phyloP scores from a whole-genome alignment of 2,113 vertebrate species.

The Spilogale gracilis region DNA sequence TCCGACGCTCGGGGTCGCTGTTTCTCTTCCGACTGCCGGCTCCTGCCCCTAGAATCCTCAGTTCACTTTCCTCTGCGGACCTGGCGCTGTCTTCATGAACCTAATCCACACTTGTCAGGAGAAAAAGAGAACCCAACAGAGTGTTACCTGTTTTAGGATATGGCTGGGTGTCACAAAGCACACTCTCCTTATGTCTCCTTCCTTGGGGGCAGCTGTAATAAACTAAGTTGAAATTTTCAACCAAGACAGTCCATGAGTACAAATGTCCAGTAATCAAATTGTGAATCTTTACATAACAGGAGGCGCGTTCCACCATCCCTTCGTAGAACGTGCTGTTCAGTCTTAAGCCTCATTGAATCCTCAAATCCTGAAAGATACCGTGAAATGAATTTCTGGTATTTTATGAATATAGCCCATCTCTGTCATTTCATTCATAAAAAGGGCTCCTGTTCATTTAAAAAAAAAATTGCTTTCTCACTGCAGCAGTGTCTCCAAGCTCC shows the following conservation, averaged over 20 bases:
- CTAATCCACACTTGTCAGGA: background rate
- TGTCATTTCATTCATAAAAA: background rate
- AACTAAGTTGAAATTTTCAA: background rate
- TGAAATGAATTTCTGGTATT: background rate
- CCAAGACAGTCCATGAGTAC: background rate
- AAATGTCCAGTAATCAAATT: background rate
- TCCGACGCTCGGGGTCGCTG: conserved; percentile 30
- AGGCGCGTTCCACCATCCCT: background rate
- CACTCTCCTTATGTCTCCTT: accelerated
- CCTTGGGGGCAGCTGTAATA: background rate
- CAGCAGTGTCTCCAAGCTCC: accelerated
- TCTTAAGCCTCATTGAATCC: accelerated
- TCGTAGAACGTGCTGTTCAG: background rate
- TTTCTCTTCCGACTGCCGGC: background rate
- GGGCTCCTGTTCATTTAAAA: background rate
- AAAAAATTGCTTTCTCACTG: background rate
- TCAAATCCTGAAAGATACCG: accelerated
- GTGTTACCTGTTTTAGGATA: background rate
- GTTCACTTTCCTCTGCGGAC: background rate
- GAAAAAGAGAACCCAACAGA: background rate
- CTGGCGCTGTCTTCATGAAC: background rate
- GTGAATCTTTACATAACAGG: background rate
- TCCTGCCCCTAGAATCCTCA: accelerated
- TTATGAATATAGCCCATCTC: background rate
- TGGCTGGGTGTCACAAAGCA: background rate